phyloP scores from a whole-genome alignment of 2,888 invertebrate genomes.

The Mongoloraphidia duomilia region DNA sequence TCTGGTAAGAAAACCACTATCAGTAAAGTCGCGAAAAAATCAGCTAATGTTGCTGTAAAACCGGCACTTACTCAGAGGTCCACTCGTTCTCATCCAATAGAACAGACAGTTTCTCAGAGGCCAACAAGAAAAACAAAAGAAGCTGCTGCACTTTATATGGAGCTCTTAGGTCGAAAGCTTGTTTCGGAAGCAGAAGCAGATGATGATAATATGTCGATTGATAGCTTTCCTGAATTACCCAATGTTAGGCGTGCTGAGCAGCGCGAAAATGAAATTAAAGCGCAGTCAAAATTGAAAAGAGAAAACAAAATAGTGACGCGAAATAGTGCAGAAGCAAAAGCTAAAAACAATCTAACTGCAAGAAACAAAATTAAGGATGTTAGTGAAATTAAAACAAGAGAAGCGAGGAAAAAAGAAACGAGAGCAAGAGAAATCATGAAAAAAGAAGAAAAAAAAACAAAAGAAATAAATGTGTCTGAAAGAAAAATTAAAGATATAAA shows the following conservation, averaged over 20 bases:
- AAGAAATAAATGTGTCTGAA: conserved; percentile 6
- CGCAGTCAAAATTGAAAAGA: conserved; percentile 25
- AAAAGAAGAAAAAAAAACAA: conserved; percentile 6
- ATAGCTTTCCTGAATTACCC: conserved; percentile 52
- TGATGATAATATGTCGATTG: conserved; percentile 46
- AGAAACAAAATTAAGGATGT: not conserved
- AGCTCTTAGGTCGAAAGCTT: conserved; percentile 53
- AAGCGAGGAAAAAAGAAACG: not conserved
- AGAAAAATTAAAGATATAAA: conserved; percentile 6
- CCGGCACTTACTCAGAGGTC: conserved; percentile 1
- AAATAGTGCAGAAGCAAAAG: conserved; percentile 1
- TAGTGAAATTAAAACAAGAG: not conserved
- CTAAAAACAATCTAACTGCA: conserved; percentile 1
- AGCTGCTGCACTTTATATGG: conserved; percentile 60
- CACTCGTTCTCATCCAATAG: conserved; percentile 1
- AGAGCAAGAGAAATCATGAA: not conserved
- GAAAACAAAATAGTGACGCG: conserved; percentile 5
- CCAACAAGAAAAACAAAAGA: conserved; percentile 60
- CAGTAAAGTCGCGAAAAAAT: not conserved
- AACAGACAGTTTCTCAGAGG: conserved; percentile 23
- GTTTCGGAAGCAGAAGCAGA: conserved; percentile 45
- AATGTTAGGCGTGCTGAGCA: conserved; percentile 45
- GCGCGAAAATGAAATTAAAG: conserved; percentile 42
- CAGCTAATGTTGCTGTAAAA: conserved; percentile 3
- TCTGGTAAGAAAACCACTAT: not conserved